Percentiles rank a stretch among this genome's conserved stretches.
Evolutionary conservation across 2,888 invertebrate species (phyloP).

Genomic region (Drosophila lacicola): DNA sequence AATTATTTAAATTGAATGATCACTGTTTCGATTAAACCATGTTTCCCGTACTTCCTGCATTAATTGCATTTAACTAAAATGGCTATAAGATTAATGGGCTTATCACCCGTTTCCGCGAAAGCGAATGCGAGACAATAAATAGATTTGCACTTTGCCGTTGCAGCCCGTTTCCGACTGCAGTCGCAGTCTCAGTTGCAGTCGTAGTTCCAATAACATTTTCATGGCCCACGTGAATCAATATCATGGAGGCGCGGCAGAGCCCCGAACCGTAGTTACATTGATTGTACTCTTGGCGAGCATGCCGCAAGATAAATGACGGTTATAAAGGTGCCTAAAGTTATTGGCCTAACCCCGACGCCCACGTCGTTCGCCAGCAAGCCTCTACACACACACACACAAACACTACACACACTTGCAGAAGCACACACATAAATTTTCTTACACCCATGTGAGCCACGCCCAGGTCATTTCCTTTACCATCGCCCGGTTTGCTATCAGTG

Average conservation of each 20-base stretch:
- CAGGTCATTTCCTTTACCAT: constrained; percentile 74
- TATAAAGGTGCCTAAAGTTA: constrained; percentile 52
- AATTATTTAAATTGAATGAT: too few relatives aligned
- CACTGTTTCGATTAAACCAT: too few relatives aligned
- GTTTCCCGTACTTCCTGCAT: constrained; percentile 12
- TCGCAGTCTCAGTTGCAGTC: too few relatives aligned
- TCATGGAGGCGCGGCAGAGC: constrained; percentile 32
- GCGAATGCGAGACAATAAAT: too few relatives aligned
- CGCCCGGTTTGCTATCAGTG: constrained; percentile 50
- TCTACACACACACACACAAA: not conserved
- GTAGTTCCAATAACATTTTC: constrained; percentile 10
- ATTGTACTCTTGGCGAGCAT: constrained; percentile 47
- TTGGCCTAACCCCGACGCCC: constrained; percentile 41
- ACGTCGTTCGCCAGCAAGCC: constrained; percentile 17
- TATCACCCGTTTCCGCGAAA: constrained; percentile 29
- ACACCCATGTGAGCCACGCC: constrained; percentile 2
- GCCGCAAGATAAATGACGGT: constrained; percentile 67
- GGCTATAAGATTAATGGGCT: constrained; percentile 44
- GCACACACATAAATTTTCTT: not conserved
- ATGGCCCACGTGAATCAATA: constrained; percentile 65
- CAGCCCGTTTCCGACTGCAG: not conserved
- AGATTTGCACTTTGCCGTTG: too few relatives aligned
- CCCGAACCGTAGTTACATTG: constrained; percentile 56
- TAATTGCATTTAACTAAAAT: constrained; percentile 52
- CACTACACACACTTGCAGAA: not conserved